These are phyloP conservation scores for Drosophila neonasuta DNA, from an alignment of 2,888 invertebrate genomes.

Conservation along the genomic window DNA sequence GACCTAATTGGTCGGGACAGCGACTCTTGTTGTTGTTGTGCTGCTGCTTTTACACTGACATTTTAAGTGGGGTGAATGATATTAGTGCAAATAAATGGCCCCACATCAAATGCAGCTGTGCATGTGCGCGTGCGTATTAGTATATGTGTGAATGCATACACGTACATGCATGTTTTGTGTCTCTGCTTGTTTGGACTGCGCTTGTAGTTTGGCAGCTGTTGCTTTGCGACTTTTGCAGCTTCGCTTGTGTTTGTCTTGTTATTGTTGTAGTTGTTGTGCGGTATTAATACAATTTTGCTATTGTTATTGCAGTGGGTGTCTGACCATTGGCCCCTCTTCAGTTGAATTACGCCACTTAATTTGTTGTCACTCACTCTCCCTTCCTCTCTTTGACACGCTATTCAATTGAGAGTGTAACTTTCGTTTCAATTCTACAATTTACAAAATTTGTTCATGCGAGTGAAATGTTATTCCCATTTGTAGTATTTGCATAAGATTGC, in stretches of 20 bases:
- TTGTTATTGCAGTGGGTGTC: conserved; percentile 54
- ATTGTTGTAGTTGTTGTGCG: conserved; percentile 45
- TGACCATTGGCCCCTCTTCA: conserved; percentile 58
- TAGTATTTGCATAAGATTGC: conserved; percentile 36
- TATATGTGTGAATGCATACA: conserved; percentile 7
- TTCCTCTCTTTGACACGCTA: conserved; percentile 33
- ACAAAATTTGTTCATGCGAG: conserved; percentile 26
- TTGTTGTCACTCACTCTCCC: conserved; percentile 27
- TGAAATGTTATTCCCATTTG: conserved; percentile 16
- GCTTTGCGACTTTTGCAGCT: background rate
- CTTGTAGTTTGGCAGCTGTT: conserved; percentile 6
- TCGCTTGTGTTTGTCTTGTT: background rate
- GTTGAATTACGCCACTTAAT: conserved; percentile 57
- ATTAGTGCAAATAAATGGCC: conserved; percentile 76
- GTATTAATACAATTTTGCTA: conserved; percentile 70
- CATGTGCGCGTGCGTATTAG: conserved; percentile 1
- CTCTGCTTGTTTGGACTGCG: background rate
- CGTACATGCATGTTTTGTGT: background rate
- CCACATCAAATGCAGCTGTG: conserved; percentile 70
- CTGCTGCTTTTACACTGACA: conserved; percentile 64
- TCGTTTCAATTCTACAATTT: conserved; percentile 15
- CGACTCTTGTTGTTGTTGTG: conserved; percentile 35
- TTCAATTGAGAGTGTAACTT: conserved; percentile 42
- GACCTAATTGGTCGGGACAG: conserved; percentile 58
- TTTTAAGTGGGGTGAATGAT: conserved; percentile 78